Evolutionary conservation across 2,797 vertebrate species (phyloP), one percentile per base, ranked within the genome.

Genomic region (Darevskia mixta): DNA sequence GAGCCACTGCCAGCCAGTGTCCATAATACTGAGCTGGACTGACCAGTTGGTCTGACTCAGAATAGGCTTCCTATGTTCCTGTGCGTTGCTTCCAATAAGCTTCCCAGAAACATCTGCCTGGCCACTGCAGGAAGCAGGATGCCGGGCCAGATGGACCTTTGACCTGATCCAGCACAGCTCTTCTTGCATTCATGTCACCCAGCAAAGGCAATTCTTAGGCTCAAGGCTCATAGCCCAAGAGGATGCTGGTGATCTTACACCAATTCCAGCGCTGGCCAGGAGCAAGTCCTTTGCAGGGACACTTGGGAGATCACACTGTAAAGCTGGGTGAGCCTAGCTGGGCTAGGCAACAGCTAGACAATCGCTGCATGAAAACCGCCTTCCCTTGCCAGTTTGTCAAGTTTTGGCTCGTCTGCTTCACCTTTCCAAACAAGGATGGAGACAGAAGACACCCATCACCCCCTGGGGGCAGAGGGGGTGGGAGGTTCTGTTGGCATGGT

Each of bases 401-500:
- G 73, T 82, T 82, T 64, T 81, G 49, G 79, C 71, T 82, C 83
- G 92, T 89, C 90, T 73, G 5, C 55, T 91, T 95, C 93, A 94
- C 90, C 90, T 95, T 92, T 90, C 92, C 71, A 92, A 89, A 93
- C 89, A 89, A 27, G n/a, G 29, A 9, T 29, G 15, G 89, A 91
- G 91, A 93, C 8, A 8, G 92, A 93, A 89, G 92, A 93, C 90
- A 95, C 86, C 91, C 35, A 88, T 91, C 94, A 71, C 66, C 86
- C 92, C 78, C 7, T 29, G 89, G 91, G 91, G 91, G 71, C 64
- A 67, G 66, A 69, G 66, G 3, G 66, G 27, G 66, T 10, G 95
- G 94, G 95, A 90, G 94, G 95, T 94, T 94, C 94, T 91, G 94
- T 93, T 95, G 95, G 93, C 95, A 95, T 94, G 89, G 93, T 95